Conservation (phyloP, 2,888 invertebrate species). For the Falcaria lacertinaria region DNA sequence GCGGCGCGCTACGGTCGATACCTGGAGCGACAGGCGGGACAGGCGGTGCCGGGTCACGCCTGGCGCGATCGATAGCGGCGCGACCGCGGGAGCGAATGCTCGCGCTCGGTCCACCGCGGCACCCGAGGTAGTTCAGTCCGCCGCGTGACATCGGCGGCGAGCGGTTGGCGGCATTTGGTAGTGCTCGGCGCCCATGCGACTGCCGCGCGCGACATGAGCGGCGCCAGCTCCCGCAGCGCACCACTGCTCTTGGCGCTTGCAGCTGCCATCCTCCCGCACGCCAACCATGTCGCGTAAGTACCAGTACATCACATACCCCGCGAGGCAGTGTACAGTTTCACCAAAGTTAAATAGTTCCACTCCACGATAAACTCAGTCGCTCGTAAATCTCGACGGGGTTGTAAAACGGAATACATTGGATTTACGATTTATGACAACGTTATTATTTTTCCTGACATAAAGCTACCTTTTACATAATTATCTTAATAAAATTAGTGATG, state of each 20-base stretch:
- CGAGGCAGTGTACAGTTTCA: conserved; percentile 2
- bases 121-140: conserved; percentile 38
- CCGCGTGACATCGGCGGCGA: conserved; percentile 52
- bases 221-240: conserved; percentile 80
- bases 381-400: conserved; percentile 36
- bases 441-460: conserved; percentile 12
- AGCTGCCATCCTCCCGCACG: conserved; percentile 78
- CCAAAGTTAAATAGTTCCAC: conserved; percentile 22
- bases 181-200: conserved; percentile 64
- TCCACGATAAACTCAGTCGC: conserved; percentile 25
- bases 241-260: conserved; percentile 81
- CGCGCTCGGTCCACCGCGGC: conserved; percentile 28
- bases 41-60: conserved; percentile 62
- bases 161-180: conserved; percentile 23
- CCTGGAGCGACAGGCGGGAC: conserved; percentile 65
- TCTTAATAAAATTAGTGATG: too few relatives aligned
- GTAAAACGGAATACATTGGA: conserved; percentile 38
- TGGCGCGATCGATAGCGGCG: conserved; percentile 55
- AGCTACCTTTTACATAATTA: conserved; percentile 6
- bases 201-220: conserved; percentile 65
- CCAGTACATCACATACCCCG: conserved; percentile 10
- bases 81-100: conserved; percentile 65
- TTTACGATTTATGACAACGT: conserved; percentile 28
- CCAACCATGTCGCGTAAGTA: conserved; percentile 83
- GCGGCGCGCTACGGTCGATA: conserved; percentile 71